phyloP scores from a whole-genome alignment of 2,797 vertebrate species.

The Setipinna tenuifilis region DNA sequence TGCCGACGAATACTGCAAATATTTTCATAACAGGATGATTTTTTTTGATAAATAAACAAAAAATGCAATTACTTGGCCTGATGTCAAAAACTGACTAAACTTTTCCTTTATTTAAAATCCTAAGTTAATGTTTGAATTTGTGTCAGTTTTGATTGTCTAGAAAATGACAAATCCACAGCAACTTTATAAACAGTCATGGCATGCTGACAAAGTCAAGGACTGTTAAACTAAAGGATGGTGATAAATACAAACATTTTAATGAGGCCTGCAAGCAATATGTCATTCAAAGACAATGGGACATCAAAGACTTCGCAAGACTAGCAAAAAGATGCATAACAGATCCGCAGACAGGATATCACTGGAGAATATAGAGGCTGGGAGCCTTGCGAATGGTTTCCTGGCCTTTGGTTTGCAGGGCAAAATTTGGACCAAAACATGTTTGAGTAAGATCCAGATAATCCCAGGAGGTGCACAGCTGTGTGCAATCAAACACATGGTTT shows the following conservation, averaged over 20 bases:
- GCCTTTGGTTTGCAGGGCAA: background rate
- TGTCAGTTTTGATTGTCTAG: background rate
- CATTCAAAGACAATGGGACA: background rate
- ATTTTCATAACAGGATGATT: background rate
- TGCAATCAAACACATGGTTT: conserved; percentile 48
- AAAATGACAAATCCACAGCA: background rate
- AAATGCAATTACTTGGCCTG: background rate
- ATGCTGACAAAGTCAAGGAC: background rate
- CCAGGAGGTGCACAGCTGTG: conserved; percentile 58
- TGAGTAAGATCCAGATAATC: conserved; percentile 33
- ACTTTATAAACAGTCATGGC: background rate
- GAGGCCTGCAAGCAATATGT: background rate
- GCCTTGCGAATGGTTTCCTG: background rate
- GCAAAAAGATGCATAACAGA: conserved; percentile 40
- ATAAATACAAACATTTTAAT: background rate
- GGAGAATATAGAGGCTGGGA: background rate
- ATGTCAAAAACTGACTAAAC: background rate
- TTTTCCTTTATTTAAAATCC: background rate
- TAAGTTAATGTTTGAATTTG: background rate
- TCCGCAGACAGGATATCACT: conserved; percentile 37
- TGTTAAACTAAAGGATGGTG: background rate
- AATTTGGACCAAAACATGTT: background rate
- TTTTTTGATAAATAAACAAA: conserved; percentile 16
- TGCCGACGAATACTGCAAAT: background rate
- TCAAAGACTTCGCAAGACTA: conserved; percentile 31